These are phyloP conservation scores for Peromyscus aztecus DNA, from an alignment of 2,797 vertebrate genomes.

Conservation along the genomic window DNA sequence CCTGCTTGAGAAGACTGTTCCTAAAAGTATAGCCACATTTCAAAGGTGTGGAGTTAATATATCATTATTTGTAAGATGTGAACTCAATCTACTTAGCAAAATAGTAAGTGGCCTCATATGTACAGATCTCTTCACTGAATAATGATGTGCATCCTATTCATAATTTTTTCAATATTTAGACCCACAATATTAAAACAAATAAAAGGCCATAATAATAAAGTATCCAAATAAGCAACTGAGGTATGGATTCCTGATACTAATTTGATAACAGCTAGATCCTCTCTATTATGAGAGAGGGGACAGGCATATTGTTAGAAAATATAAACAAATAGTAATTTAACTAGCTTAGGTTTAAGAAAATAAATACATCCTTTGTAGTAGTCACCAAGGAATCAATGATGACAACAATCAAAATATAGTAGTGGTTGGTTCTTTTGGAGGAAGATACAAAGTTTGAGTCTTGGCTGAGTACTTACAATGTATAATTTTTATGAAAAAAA, in stretches of 20 bases:
- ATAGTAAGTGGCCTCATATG: not conserved
- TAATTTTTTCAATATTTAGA: conserved; percentile 29
- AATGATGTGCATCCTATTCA: not conserved
- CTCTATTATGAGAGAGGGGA: not conserved
- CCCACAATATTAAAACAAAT: not conserved
- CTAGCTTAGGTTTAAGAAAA: conserved; percentile 10
- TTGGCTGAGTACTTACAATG: not conserved
- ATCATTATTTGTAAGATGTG: not conserved
- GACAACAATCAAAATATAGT: not conserved
- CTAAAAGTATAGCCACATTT: not conserved
- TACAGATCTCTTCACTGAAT: not conserved
- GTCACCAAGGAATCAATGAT: not conserved
- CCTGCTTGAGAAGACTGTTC: not conserved
- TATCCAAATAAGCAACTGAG: not conserved
- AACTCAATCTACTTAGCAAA: conserved; percentile 6
- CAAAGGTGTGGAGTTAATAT: not conserved
- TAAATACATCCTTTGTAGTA: not conserved
- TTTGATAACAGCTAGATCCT: not conserved
- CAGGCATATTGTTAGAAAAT: not conserved
- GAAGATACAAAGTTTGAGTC: not conserved
- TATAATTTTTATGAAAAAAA: not conserved
- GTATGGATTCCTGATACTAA: not conserved
- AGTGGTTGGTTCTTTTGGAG: not conserved
- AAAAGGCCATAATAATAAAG: not conserved
- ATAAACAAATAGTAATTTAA: not conserved